Percentiles rank a stretch among this genome's conserved stretches.
These are phyloP conservation scores for Drosophila micromelanica DNA, from an alignment of 1,140 invertebrate species.

Conservation along the genomic window DNA sequence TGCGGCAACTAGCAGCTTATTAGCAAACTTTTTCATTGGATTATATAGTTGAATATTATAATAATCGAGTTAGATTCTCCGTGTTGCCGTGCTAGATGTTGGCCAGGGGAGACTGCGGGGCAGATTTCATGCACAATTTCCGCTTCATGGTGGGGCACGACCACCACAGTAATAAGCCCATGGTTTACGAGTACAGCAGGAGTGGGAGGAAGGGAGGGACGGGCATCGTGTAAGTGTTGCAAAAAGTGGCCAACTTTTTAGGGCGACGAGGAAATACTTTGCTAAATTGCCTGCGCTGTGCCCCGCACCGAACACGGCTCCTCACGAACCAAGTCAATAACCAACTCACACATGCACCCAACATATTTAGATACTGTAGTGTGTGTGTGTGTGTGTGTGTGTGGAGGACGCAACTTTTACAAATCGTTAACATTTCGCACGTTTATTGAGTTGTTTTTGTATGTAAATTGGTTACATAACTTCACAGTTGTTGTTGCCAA, in stretches of 20 bases:
- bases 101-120: neutral
- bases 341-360: conserved; percentile 38
- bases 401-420: conserved; percentile 67
- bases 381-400: conserved; percentile 14
- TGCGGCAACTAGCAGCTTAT: conserved; percentile 76
- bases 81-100: conserved; percentile 40
- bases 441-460: conserved; percentile 83
- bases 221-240: conserved; percentile 46
- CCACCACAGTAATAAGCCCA: conserved; percentile 74
- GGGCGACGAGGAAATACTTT: conserved; percentile 77
- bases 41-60: conserved; percentile 81
- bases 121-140: conserved; percentile 80
- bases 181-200: conserved; percentile 57
- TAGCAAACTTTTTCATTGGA: conserved; percentile 78
- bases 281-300: conserved; percentile 71
- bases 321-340: conserved; percentile 57
- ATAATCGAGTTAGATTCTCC: conserved; percentile 77
- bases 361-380: neutral
- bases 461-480: conserved; percentile 83
- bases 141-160: conserved; percentile 53
- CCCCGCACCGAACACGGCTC: neutral
- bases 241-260: conserved; percentile 79
- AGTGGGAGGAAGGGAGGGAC: no score
- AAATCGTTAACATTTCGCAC: conserved; percentile 82
- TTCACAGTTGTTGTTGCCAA: conserved; percentile 45